These are phyloP conservation scores for Sitta europaea DNA, from an alignment of 2,113 vertebrate species.

Conservation along the genomic window DNA sequence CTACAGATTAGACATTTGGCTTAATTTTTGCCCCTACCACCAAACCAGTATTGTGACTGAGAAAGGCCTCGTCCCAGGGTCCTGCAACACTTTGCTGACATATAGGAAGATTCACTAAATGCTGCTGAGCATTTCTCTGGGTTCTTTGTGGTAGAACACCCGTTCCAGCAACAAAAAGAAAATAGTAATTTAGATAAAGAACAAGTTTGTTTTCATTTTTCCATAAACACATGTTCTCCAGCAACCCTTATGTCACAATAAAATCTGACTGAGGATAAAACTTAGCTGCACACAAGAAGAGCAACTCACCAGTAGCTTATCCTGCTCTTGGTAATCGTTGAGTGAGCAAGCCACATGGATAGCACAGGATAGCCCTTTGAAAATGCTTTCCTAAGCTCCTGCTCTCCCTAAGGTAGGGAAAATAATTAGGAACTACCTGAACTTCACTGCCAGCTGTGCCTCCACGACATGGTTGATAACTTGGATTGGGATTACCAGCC, in stretches of 20 bases:
- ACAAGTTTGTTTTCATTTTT: not conserved
- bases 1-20: not conserved
- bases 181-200: not conserved
- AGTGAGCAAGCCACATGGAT: rapidly evolving
- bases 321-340: not conserved
- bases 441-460: not conserved
- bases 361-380: not conserved
- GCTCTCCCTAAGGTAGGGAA: not conserved
- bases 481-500: not conserved
- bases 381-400: not conserved
- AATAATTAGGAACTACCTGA: not conserved
- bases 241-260: not conserved
- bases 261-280: not conserved
- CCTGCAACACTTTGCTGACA: not conserved
- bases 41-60: not conserved
- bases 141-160: not conserved
- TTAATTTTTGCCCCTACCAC: not conserved
- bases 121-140: not conserved
- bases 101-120: not conserved
- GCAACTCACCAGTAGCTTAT: not conserved
- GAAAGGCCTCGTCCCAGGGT: not conserved
- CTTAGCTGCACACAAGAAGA: not conserved
- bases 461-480: not conserved
- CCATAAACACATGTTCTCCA: not conserved
- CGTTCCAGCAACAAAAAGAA: no score